Evolutionary conservation across 1,140 invertebrate genomes (phyloP), one percentile per base, ranked within the genome.

Genomic region (Bradynema listronoti): DNA sequence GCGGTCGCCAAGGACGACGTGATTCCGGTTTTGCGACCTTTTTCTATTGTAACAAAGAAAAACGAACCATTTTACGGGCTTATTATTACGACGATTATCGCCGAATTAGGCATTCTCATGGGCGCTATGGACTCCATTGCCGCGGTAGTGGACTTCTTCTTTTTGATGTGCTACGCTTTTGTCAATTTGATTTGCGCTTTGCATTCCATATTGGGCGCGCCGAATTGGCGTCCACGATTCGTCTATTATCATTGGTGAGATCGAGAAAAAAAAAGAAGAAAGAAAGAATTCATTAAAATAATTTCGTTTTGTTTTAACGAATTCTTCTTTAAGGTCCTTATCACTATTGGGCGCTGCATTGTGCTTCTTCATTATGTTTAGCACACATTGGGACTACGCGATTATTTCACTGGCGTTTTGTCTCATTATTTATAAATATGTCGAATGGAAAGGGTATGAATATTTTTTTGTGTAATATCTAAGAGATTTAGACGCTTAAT

Each of bases 91-190:
- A 83, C 92, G 49, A 71, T 78, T 32, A 97, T 99, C 68, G 95
- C 77, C 42, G 74, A 77, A 51, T 47, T 71, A 7, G 74, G 68
- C n/a, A 77, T 77, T 57, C 58, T 77, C 14, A 65, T 75, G 33
- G 73, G 73, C 33, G 74, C 64, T 9, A 78, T 76, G 72, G 73
- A 76, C 68, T 58, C 32, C 9, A 76, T 76, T 41, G 73, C 73
- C 33, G 72, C 69, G 22, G 76, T 77, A 16, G 75, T 77, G 16
- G 74, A 77, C 57, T 77, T 77, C 65, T 99, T 98, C 83, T 97
- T 99, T 84, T 84, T 99, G 42, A 98, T 99, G 92, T 99, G 94
- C 80, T 99, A 99, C 79, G 92, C 92, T 43, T 99, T 98, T 80
- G 92, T 99, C 0, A 99, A 99, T 79, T 83, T 99, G 53, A 94